Base-by-base conservation (phyloP, 2,797 vertebrate genomes). In the Schizopygopsis pylzovi region DNA sequence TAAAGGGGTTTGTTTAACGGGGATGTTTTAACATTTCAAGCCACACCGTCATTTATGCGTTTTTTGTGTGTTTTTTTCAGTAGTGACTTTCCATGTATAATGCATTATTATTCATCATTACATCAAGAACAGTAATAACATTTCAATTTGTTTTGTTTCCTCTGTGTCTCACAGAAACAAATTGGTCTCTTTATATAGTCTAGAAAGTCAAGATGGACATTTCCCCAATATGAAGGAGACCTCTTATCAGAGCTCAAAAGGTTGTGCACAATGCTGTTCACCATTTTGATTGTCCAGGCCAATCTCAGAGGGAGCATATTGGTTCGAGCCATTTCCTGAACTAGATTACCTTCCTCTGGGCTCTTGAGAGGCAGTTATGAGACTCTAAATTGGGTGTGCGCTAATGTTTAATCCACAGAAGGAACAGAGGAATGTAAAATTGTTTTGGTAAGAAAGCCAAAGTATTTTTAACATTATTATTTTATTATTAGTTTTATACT, bases 271-370 rank as follows among this genome's bases (percentile, higher is more conserved):
- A 81, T 84, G 79, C 63, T 79, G 61, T 81, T 83, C 76, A 4
- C 78, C 82, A 61, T 85, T 86, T 75, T 87, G 85, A 86, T 87
- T 81, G 84, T 73, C 49, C 28, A 18, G 67, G 22, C 79, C 76
- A 79, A 87, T 86, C 84, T 87, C 81, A 54, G 45, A 65, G 80
- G 68, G 4, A 22, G 79, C 25, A 85, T 86, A 85, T 85, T 77
- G 75, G 80, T 47, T 82, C 4, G 28, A 87, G 86, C 81, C 78
- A 89, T 89, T 89, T 89, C 88, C 86, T 85, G 82, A 63, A 20
- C 41, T 80, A 83, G 86, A 90, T 89, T 90, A 82, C 52, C 49
- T 88, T 88, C 56, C 73, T 70, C 65, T 80, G 47, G 85, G 82
- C 82, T 77, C 81, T 84, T 81, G 77, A 73, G 77, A 25, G 22